Evolutionary conservation across 2,888 invertebrate genomes (phyloP), one percentile per base, ranked within the genome.

Genomic region (Fragum whitleyi): DNA sequence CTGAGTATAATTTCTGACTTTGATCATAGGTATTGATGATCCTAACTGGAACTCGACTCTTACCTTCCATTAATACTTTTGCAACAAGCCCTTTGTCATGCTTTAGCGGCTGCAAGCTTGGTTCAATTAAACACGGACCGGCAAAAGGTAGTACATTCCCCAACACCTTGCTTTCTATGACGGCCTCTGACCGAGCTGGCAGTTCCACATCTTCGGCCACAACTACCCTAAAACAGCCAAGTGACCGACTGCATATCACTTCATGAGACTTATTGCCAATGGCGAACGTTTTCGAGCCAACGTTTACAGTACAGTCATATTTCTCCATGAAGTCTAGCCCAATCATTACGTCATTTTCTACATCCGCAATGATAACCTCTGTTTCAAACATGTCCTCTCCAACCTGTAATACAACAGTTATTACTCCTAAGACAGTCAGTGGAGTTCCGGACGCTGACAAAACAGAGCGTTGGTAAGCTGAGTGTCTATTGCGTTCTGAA

Each of bases 241-340:
- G 53, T 29, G 14, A 5, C 21, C 21, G 6, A 21, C 51, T 51
- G 16, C 16, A 42, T 2, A 19, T 68, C 42, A 61, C 9, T 23
- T 62, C 39, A 61, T 7, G 59, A 59, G 29, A 26, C 29, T 74
- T 61, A 21, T 32, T 62, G 26, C 29, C 14, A 16, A 74, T 47
- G 2, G 42, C n/a, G 7, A 74, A 36, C n/a, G 26, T 19, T 51
- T 61, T 47, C 62, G 62, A 23, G 28, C 14, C 3, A 23, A 68
- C 14, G 23, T 75, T 59, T 26, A 75, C 3, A 19, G 19, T 19
- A 21, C 36, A 28, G n/a, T 59, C n/a, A 9, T 67, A 2, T 23
- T 5, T 9, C 42, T 73, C 39, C 59, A 77, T 47, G 51, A 65
- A 74, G 32, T 74, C 74, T 32, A 74, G 62, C 3, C 74, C 74